Evolutionary conservation across 2,797 vertebrate genomes (phyloP), one percentile per base, ranked within the genome.

Genomic region (Liparis tanakae): DNA sequence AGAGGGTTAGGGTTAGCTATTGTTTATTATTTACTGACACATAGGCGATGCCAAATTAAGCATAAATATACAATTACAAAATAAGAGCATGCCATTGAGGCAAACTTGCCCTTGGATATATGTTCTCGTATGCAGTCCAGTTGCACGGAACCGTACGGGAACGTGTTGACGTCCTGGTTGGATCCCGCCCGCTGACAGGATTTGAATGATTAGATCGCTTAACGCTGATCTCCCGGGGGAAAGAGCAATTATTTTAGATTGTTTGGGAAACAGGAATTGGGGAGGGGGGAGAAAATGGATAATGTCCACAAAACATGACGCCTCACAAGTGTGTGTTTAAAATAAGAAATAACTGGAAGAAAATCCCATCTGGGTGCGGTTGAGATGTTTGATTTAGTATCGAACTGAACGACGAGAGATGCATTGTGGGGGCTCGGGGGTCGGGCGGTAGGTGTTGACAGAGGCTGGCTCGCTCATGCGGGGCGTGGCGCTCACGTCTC

Each of bases 391-490:
- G 58, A 74, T 71, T 54, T 67, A 1, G 34, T 66, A 54, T 70
- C 67, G 10, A 46, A 78, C 76, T 63, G 7, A 60, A 70, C 36
- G 46, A 72, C 14, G 10, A 76, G 44, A 56, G 36, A 59, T 67
- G 63, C 44, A 33, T 33, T 30, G 25, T 10, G 43, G 61, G 13
- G 53, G 53, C 53, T 14, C 39, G 48, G 1, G 30, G 48, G 18
- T 44, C 0, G 9, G 65, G 58, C 43, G 53, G 74, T 20, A 15
- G 59, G 54, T 41, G 61, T 63, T 64, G 60, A 76, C 57, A 68
- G 66, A 69, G 33, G 68, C 60, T 56, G 22, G 30, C 18, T 48
- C 68, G 61, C 69, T 77, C 39, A n/a, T 61, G 57, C 69, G 57
- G 54, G 30, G 13, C 4, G 39, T 57, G 54, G 41, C 53, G 48